A percentile compares a stretch with the other conserved stretches of the same genome.
Evolutionary conservation across 1,140 invertebrate genomes (phyloP).

Genomic region (Drosophila gunungcola): DNA sequence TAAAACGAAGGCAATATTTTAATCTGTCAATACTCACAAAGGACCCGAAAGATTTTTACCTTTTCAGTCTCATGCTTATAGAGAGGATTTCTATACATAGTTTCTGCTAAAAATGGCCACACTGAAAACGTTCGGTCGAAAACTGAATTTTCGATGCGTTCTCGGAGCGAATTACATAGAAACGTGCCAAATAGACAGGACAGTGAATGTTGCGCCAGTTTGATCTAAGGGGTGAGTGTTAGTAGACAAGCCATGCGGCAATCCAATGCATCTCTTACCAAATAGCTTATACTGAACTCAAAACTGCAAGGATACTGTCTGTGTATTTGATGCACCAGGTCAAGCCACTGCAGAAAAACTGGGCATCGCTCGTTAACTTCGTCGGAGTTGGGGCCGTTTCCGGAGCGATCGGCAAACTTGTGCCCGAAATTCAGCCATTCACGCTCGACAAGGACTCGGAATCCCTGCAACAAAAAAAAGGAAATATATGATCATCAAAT

Average conservation of each 20-base stretch:
- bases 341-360: conserved; percentile 99
- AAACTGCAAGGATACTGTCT: conserved; percentile 96
- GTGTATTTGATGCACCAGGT: conserved; percentile 97
- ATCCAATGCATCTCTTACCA: conserved; percentile 88
- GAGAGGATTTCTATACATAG: conserved; percentile 93
- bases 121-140: conserved; percentile 92
- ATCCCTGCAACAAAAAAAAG: conserved; percentile 88
- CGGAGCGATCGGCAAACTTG: conserved; percentile 98
- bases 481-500: neutral
- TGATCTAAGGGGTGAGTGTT: conserved; percentile 88
- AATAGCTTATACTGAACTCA: conserved; percentile 96
- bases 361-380: conserved; percentile 96
- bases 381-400: conserved; percentile 92
- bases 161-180: conserved; percentile 94
- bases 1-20: neutral
- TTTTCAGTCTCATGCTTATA: conserved; percentile 88
- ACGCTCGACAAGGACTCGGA: conserved; percentile 95
- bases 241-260: neutral
- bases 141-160: conserved; percentile 89
- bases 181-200: conserved; percentile 99
- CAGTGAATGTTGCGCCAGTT: conserved; percentile 97
- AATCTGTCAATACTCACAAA: neutral
- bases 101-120: conserved; percentile 93
- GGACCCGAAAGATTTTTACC: conserved; percentile 51
- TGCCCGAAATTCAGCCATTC: conserved; percentile 99